phyloP scores from a whole-genome alignment of 2,113 vertebrate genomes.

The Menura novaehollandiae region DNA sequence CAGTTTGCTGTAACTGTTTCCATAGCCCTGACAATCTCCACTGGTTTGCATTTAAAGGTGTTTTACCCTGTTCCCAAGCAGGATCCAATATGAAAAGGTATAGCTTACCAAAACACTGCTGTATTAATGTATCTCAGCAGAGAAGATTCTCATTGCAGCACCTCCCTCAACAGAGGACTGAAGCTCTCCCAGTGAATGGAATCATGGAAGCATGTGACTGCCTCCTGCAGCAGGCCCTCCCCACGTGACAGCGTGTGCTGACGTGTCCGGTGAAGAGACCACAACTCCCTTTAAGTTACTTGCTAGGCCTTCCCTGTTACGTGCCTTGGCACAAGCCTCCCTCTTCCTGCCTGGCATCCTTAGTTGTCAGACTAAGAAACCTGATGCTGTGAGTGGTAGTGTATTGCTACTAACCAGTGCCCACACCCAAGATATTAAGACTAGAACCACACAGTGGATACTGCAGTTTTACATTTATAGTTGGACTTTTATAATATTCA shows the following conservation, averaged over 20 bases:
- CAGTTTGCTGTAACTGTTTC: background rate
- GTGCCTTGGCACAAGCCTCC: background rate
- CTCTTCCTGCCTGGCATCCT: background rate
- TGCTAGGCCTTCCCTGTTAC: background rate
- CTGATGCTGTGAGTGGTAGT: background rate
- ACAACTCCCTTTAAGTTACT: background rate
- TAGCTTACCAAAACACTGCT: background rate
- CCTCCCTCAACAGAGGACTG: background rate
- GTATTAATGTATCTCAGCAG: background rate
- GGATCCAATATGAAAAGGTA: background rate
- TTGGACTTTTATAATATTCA: constrained; percentile 78
- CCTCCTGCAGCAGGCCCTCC: background rate
- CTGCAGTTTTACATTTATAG: constrained; percentile 82
- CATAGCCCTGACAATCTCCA: background rate
- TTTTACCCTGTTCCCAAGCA: background rate
- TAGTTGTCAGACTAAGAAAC: background rate
- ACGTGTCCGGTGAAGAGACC: background rate
- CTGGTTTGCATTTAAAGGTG: background rate
- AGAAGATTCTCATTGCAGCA: background rate
- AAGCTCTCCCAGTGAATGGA: background rate
- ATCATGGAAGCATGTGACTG: background rate
- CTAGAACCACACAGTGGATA: constrained; percentile 74
- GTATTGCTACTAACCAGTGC: background rate
- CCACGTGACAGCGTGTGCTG: background rate
- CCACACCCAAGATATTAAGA: constrained; percentile 45